Evolutionary conservation across 2,113 vertebrate genomes (phyloP).

Genomic region (Vulpes lagopus): DNA sequence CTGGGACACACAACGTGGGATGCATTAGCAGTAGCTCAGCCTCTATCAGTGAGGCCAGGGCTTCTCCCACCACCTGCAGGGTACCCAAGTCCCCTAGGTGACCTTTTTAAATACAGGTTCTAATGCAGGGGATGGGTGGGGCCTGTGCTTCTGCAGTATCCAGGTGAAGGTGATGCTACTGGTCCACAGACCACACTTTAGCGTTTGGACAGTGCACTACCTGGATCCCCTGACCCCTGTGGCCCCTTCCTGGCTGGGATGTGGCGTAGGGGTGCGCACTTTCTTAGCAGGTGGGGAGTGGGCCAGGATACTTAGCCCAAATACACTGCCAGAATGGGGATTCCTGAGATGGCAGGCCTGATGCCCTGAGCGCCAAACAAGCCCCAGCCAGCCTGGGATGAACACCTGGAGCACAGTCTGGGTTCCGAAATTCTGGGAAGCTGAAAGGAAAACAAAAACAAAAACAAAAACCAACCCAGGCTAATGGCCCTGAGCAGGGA

Average conservation of each 20-base stretch:
- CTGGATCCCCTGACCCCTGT: neutral
- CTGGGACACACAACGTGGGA: neutral
- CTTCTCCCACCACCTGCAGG: neutral
- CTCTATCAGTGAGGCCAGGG: neutral
- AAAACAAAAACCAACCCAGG: too few species aligned
- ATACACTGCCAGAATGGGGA: neutral
- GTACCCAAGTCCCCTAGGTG: too few species aligned
- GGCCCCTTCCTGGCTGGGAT: neutral
- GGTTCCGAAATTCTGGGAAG: neutral
- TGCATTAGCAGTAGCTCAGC: neutral
- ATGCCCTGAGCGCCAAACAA: neutral
- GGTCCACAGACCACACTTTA: neutral
- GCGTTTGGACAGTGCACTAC: neutral
- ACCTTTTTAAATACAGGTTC: neutral
- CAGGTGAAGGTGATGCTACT: neutral
- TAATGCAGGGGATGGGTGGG: neutral
- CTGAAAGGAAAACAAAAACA: neutral
- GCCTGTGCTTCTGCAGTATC: neutral
- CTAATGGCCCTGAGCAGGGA: neutral
- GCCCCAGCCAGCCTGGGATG: neutral
- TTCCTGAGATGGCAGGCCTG: neutral
- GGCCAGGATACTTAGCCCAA: neutral
- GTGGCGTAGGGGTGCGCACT: neutral
- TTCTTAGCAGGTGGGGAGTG: neutral
- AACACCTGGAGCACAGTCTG: rapidly evolving